Conservation (phyloP, 1,140 invertebrate species). For the Argopecten irradians region DNA sequence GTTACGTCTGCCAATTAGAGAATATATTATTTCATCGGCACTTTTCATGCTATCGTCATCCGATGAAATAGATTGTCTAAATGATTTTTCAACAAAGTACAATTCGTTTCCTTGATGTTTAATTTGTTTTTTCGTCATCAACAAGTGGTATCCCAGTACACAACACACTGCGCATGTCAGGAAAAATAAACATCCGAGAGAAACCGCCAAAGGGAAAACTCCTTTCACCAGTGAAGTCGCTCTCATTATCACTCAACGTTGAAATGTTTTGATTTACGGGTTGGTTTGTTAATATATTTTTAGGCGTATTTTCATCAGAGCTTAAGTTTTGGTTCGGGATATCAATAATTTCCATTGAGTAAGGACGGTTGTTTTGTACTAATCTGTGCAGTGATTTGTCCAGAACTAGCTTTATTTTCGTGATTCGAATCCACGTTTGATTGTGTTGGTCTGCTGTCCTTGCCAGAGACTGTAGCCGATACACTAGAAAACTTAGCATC, state of each 20-base stretch:
- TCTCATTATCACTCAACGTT: not conserved
- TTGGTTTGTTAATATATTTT: not conserved
- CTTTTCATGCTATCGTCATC: not conserved
- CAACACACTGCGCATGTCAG: not conserved
- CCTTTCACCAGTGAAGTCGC: not conserved
- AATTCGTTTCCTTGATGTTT: not conserved
- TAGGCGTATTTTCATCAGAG: not conserved
- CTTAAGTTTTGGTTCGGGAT: not conserved
- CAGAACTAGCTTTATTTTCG: not conserved
- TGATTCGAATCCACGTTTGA: not conserved
- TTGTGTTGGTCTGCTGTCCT: not conserved
- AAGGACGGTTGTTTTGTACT: not conserved
- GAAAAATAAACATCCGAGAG: not conserved
- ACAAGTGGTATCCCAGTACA: not conserved
- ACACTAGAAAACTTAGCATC: not conserved
- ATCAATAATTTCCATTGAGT: not conserved
- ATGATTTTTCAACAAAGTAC: not conserved
- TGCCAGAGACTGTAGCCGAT: not conserved
- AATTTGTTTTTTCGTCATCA: not conserved
- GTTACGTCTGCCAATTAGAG: not conserved
- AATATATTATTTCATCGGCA: not conserved
- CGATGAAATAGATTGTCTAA: not conserved
- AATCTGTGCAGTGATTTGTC: not conserved
- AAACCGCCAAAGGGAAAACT: not conserved
- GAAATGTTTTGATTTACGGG: not conserved